Conservation (phyloP, 2,797 vertebrate species). For the Pangasius krempfi region DNA sequence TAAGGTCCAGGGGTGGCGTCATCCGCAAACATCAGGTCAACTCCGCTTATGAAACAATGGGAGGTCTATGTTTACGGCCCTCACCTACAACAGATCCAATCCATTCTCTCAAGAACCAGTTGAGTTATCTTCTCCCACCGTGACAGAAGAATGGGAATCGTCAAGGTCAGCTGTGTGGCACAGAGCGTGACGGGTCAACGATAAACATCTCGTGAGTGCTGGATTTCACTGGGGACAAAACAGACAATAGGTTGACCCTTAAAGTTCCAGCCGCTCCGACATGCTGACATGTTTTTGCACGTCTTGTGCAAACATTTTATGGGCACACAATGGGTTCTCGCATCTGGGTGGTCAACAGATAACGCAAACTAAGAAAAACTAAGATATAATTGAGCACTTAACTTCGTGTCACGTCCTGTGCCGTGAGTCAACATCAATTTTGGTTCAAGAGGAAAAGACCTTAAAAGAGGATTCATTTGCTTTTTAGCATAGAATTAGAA, state of each 20-base stretch:
- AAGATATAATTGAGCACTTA: not conserved
- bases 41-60: constrained; percentile 44
- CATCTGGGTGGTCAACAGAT: constrained; percentile 48
- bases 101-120: constrained; percentile 47
- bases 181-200: constrained; percentile 42
- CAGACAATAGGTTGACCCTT: constrained; percentile 57
- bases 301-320: constrained; percentile 1
- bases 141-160: constrained; percentile 44
- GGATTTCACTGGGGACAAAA: constrained; percentile 53
- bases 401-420: too few relatives aligned
- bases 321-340: constrained; percentile 26
- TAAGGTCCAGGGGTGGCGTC: constrained; percentile 35
- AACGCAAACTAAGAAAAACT: not conserved
- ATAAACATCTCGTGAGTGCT: constrained; percentile 58
- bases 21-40: constrained; percentile 51
- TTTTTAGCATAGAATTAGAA: not conserved
- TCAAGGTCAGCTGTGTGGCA: constrained; percentile 30
- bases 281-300: constrained; percentile 36
- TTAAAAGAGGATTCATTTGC: too few relatives aligned
- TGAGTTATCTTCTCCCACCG: constrained; percentile 55
- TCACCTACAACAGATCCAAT: constrained; percentile 7
- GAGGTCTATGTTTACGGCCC: constrained; percentile 36
- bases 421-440: not conserved
- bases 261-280: constrained; percentile 31
- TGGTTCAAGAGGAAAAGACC: not conserved